Percentiles rank a stretch among this genome's conserved stretches.
phyloP scores from a whole-genome alignment of 2,113 vertebrate genomes.

The Rissa tridactyla region DNA sequence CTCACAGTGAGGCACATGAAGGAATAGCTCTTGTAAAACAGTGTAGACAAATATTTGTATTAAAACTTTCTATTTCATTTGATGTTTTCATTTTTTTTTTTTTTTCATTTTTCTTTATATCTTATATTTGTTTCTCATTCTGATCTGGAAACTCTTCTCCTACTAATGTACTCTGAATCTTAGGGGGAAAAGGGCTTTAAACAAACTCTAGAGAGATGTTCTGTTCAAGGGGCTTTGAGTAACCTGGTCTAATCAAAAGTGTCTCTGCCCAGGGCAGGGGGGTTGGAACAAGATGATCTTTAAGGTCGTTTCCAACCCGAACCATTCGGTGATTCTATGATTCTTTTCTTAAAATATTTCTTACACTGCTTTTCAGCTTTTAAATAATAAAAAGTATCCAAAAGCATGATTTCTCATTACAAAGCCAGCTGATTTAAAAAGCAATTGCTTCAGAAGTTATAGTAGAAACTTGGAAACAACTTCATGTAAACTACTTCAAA shows the following conservation, averaged over 20 bases:
- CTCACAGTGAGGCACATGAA: neutral
- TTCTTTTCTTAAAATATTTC: neutral
- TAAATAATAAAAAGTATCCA: neutral
- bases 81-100: neutral
- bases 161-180: neutral
- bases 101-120: neutral
- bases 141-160: neutral
- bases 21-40: neutral
- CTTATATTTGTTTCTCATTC: neutral
- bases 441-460: neutral
- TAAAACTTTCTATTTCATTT: neutral
- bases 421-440: neutral
- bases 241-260: neutral
- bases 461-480: neutral
- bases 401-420: neutral
- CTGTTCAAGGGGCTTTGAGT: neutral
- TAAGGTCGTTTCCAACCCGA: neutral
- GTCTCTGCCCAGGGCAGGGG: neutral
- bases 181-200: neutral
- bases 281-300: neutral
- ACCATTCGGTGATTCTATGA: neutral
- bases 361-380: neutral
- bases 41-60: neutral
- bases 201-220: neutral
- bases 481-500: neutral